phyloP scores from a whole-genome alignment of 2,888 invertebrate species.

The Brachypalpus laphriformis region DNA sequence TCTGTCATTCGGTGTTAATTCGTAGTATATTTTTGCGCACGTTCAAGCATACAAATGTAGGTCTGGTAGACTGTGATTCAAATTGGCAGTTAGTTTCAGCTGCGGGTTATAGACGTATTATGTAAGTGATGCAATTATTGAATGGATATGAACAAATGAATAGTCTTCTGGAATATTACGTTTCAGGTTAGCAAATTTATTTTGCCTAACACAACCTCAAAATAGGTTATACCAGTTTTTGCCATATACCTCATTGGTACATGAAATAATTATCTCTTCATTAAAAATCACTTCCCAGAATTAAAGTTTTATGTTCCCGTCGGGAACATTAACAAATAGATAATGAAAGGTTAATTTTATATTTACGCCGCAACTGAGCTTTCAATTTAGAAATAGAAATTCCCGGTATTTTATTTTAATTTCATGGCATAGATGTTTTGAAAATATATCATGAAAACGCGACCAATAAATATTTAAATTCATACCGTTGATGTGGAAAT shows the following conservation, averaged over 20 bases:
- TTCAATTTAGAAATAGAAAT: not conserved
- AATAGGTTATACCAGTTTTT: not conserved
- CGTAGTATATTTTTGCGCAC: too few species aligned
- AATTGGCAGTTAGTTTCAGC: too few species aligned
- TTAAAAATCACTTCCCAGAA: constrained; percentile 19
- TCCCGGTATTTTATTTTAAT: not conserved
- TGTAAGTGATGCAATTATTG: too few species aligned
- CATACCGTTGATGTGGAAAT: not conserved
- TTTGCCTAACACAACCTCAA: not conserved
- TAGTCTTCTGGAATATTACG: too few species aligned
- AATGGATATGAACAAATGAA: too few species aligned
- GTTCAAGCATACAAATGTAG: too few species aligned
- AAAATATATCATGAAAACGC: not conserved
- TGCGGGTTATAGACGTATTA: too few species aligned
- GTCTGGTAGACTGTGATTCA: too few species aligned
- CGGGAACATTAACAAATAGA: not conserved
- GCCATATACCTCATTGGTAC: not conserved
- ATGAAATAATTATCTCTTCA: constrained; percentile 11
- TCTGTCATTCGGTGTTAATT: too few species aligned
- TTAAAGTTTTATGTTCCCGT: not conserved
- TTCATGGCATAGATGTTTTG: not conserved
- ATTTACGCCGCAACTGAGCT: not conserved
- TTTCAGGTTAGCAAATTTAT: not conserved
- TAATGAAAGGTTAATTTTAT: not conserved
- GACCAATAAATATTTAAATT: not conserved